These are phyloP conservation scores for Drosophila micromelanica DNA, from an alignment of 1,140 invertebrate genomes.

Conservation along the genomic window DNA sequence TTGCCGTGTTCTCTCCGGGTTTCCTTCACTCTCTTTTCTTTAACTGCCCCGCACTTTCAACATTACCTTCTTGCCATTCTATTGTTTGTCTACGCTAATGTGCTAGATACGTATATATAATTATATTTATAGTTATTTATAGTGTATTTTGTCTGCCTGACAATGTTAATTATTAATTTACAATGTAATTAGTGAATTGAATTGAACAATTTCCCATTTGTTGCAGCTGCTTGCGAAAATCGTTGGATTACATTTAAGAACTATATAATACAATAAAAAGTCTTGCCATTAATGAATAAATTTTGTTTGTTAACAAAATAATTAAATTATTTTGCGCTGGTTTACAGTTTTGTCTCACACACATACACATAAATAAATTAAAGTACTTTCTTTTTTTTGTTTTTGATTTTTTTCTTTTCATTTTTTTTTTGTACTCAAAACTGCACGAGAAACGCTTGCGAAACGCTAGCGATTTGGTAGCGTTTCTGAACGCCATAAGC, in stretches of 20 bases:
- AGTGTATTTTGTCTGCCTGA: constrained; percentile 13
- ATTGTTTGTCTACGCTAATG: constrained; percentile 69
- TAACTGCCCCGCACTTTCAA: background rate
- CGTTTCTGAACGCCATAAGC: constrained; percentile 35
- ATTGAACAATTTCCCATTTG: constrained; percentile 59
- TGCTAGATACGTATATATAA: constrained; percentile 71
- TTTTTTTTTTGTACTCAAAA: constrained; percentile 66
- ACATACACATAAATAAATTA: constrained; percentile 64
- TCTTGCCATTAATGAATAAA: constrained; percentile 75
- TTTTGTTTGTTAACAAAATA: constrained; percentile 75
- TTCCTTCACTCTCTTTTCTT: background rate
- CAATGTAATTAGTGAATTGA: constrained; percentile 63
- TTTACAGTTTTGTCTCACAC: constrained; percentile 63
- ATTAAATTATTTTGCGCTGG: constrained; percentile 84
- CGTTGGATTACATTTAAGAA: constrained; percentile 56
- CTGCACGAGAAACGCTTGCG: constrained; percentile 42
- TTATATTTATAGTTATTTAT: constrained; percentile 16
- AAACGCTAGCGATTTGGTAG: constrained; percentile 24
- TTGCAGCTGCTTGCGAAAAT: constrained; percentile 41
- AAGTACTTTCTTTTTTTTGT: constrained; percentile 14
- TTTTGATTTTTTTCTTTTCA: background rate
- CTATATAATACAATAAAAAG: constrained; percentile 80
- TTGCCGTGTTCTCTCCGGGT: constrained; percentile 63
- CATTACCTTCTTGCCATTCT: constrained; percentile 4
- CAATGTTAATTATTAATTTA: constrained; percentile 46